Base-by-base conservation (phyloP, 2,888 invertebrate species). In the Sesia bembeciformis region DNA sequence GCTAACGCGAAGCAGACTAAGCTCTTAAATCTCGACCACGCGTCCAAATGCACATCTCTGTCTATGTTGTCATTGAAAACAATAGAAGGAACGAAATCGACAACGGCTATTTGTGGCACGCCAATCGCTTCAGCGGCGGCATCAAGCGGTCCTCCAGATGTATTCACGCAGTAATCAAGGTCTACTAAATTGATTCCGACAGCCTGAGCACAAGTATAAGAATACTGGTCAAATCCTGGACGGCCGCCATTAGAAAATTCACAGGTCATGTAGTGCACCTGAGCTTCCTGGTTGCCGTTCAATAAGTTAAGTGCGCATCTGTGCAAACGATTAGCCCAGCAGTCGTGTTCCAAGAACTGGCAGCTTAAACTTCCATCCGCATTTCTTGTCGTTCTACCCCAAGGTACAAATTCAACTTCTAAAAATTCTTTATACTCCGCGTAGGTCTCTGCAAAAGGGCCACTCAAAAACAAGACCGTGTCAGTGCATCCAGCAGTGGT, bases 311-410 rank as follows among this genome's bases (percentile, higher is more conserved):
- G 59, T 1, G 68, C 81, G 57, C 90, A 90, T 60, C 88, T 73
- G 6, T 90, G 84, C 0, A 83, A 59, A 5, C 83, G 75, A 53
- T 90, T 90, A 0, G 87, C 86, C 74, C 76, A 84, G 61, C 90
- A 90, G 57, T 88, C 88, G 42, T 63, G 62, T 0, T 4, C 56
- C 3, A 72, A 72, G 40, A 83, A 84, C 53, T 81, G 80, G 54
- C 90, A 90, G 2, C 54, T 58, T 6, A 83, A 58, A 3, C 55
- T 60, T 3, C 75, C 81, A 40, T 81, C 63, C 0, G 54, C 56
- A 7, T 67, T 62, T 49, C 76, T 65, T 1, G 23, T 23, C 0
- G 84, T 80, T 54, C 81, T 79, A 8, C 89, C 90, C 90, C 90
- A 90, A 1, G 87, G 81, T 1, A 90, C 69, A 52, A 84, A 87